Conservation (phyloP, 2,113 vertebrate species). For the Nothobranchius furzeri region DNA sequence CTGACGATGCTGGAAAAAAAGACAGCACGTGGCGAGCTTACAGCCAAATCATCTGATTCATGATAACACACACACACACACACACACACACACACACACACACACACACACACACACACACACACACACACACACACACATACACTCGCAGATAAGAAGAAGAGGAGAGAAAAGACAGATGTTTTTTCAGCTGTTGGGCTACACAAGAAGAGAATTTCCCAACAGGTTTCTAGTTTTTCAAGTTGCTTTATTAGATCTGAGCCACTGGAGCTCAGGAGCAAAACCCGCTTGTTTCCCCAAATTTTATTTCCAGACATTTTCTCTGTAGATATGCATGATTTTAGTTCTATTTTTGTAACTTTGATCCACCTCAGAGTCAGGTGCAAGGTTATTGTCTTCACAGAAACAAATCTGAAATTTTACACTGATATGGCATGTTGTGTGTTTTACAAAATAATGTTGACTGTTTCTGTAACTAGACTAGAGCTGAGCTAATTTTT, state of each 20-base stretch:
- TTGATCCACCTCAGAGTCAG: neutral
- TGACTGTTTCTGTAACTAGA: no score
- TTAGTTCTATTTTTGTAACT: constrained; percentile 13
- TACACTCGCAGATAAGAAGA: constrained; percentile 50
- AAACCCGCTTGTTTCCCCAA: constrained; percentile 16
- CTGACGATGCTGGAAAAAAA: constrained; percentile 66
- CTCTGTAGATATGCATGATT: constrained; percentile 16
- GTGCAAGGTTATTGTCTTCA: neutral
- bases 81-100: no score
- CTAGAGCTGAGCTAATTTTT: no score
- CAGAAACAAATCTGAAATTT: neutral
- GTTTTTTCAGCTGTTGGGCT: constrained; percentile 26
- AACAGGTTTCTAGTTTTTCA: constrained; percentile 49
- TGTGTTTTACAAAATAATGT: neutral
- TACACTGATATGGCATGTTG: neutral
- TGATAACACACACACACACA: constrained; percentile 37
- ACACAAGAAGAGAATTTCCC: constrained; percentile 54
- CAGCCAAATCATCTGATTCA: constrained; percentile 62
- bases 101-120: constrained; percentile 11
- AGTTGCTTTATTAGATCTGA: constrained; percentile 63
- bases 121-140: constrained; percentile 7
- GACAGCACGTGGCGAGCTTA: constrained; percentile 44
- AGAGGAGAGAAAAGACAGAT: constrained; percentile 35
- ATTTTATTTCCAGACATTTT: constrained; percentile 26
- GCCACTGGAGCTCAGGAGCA: constrained; percentile 24